Percentiles rank a stretch among this genome's conserved stretches.
These are phyloP conservation scores for Melolontha melolontha DNA, from an alignment of 2,888 invertebrate species.

Conservation along the genomic window DNA sequence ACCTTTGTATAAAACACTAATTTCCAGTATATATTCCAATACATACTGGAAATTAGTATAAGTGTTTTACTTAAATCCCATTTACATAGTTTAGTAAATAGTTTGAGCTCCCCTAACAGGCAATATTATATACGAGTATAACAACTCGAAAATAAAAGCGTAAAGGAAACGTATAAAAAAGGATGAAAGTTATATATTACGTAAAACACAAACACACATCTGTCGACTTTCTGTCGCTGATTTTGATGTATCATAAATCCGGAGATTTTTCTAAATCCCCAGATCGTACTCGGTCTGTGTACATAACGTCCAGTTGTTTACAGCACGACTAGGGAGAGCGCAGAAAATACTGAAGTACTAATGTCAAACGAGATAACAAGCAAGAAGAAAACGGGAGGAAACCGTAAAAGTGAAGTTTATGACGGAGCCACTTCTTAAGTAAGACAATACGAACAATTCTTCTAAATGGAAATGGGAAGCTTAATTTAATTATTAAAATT, in stretches of 20 bases:
- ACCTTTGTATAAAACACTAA: no score
- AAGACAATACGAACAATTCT: constrained; percentile 4
- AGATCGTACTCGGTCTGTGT: constrained; percentile 26
- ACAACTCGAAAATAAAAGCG: no score
- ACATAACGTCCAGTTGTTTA: constrained; percentile 40
- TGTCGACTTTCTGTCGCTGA: constrained; percentile 41
- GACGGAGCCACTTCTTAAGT: not conserved
- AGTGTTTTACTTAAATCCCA: no score
- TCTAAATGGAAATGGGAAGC: no score
- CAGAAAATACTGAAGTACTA: constrained; percentile 22
- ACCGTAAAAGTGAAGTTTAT: not conserved
- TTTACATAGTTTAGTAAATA: no score
- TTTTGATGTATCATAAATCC: constrained; percentile 47
- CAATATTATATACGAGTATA: no score
- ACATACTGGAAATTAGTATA: no score
- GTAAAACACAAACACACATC: constrained; percentile 25
- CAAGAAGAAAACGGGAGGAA: constrained; percentile 1
- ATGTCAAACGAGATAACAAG: constrained; percentile 16
- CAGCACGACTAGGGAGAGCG: constrained; percentile 19
- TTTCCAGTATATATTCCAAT: no score
- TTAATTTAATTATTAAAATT: no score
- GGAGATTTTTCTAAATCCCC: constrained; percentile 46
- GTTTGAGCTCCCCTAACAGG: no score
- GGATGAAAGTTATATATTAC: constrained; percentile 17
- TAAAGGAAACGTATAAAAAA: no score